A percentile compares a stretch with the other conserved stretches of the same genome.
These are phyloP conservation scores for Tachysurus vachellii DNA, from an alignment of 2,113 vertebrate species.

Conservation along the genomic window DNA sequence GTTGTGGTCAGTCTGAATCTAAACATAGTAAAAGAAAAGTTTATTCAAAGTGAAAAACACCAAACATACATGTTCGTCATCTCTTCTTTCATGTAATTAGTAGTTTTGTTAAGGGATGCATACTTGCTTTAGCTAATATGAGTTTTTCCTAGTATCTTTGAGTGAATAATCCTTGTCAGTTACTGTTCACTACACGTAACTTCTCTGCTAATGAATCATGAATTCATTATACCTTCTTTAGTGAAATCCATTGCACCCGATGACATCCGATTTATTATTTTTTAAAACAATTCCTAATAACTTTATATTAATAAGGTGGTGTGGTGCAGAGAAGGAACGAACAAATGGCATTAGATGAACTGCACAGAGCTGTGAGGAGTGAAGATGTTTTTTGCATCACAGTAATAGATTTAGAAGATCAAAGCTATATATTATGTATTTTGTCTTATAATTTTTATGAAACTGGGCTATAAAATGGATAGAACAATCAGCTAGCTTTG, in stretches of 20 bases:
- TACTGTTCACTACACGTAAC: neutral
- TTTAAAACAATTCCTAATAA: too few species aligned
- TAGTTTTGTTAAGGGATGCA: neutral
- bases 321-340: neutral
- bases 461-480: neutral
- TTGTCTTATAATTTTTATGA: neutral
- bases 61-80: neutral
- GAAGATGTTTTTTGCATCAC: neutral
- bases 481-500: neutral
- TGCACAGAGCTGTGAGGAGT: neutral
- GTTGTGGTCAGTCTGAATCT: neutral
- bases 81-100: neutral
- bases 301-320: neutral
- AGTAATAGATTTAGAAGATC: neutral
- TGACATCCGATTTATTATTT: too few species aligned
- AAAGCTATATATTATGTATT: neutral
- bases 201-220: neutral
- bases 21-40: neutral
- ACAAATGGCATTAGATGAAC: neutral
- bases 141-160: neutral
- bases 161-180: neutral
- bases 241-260: neutral
- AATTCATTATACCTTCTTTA: neutral
- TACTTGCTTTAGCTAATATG: neutral
- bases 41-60: neutral